Conservation (phyloP, 1,140 invertebrate genomes). For the Pseudomyrmex gracilis region DNA sequence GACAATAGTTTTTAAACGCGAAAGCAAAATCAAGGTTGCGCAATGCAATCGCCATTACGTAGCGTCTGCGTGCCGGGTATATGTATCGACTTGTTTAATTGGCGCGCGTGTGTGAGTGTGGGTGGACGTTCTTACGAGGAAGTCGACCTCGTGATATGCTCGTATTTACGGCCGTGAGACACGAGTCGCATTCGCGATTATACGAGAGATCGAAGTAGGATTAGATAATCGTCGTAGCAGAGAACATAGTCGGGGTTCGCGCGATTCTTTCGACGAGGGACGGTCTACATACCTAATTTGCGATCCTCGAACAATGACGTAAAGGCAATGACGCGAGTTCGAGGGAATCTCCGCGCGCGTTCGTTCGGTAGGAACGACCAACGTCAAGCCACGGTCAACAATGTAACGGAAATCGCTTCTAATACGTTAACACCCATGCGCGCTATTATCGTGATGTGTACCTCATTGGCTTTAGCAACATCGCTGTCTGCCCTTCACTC, state of each 20-base stretch:
- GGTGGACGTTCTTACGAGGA: slow-evolving; percentile 62
- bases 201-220: background rate
- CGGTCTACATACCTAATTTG: background rate
- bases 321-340: slow-evolving; percentile 11
- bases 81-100: slow-evolving; percentile 64
- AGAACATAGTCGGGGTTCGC: background rate
- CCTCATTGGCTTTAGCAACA: slow-evolving; percentile 57
- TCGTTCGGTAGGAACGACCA: background rate
- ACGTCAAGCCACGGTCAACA: slow-evolving; percentile 48
- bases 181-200: slow-evolving; percentile 10
- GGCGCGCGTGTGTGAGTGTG: background rate
- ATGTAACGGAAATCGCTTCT: slow-evolving; percentile 76
- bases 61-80: slow-evolving; percentile 51
- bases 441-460: slow-evolving; percentile 71
- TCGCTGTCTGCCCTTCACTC: slow-evolving; percentile 45
- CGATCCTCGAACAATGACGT: background rate
- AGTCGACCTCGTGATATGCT: slow-evolving; percentile 51
- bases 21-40: slow-evolving; percentile 65
- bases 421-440: slow-evolving; percentile 75
- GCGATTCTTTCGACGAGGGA: background rate
- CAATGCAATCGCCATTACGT: slow-evolving; percentile 73
- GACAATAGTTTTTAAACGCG: slow-evolving; percentile 64
- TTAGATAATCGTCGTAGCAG: background rate
- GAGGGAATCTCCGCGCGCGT: background rate
- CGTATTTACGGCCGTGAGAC: slow-evolving; percentile 63